These are phyloP conservation scores for Cyphomyrus discorhynchus DNA, from an alignment of 2,113 vertebrate species.

Conservation along the genomic window DNA sequence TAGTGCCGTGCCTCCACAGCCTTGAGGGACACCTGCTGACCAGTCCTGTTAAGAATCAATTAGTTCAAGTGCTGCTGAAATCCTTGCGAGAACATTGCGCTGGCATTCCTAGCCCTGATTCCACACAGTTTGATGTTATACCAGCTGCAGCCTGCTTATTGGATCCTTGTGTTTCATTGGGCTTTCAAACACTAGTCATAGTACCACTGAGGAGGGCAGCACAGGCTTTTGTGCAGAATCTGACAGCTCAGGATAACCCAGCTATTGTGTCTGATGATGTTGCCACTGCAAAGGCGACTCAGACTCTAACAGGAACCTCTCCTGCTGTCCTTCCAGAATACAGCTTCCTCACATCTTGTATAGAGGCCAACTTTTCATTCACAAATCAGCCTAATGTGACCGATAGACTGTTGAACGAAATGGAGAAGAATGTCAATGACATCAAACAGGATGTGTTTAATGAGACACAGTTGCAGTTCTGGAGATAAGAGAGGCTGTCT, in stretches of 20 bases:
- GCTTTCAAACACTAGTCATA: not conserved
- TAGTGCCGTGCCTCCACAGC: conserved; percentile 22
- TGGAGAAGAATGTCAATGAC: not conserved
- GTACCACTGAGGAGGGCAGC: not conserved
- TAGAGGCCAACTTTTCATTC: not conserved
- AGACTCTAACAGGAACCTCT: not conserved
- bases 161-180: not conserved
- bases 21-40: conserved; percentile 25
- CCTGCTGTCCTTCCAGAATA: not conserved
- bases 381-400: not conserved
- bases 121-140: not conserved
- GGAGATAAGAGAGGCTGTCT: not conserved
- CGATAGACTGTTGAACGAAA: not conserved
- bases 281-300: not conserved
- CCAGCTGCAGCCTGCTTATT: not conserved
- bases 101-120: not conserved
- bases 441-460: not conserved
- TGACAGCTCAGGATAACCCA: not conserved
- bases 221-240: not conserved
- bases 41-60: conserved; percentile 8
- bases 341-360: not conserved
- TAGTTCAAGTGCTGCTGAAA: not conserved
- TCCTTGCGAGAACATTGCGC: not conserved
- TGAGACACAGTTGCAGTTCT: not conserved
- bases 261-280: not conserved